Percentiles rank a stretch among this genome's conserved stretches.
phyloP scores from a whole-genome alignment of 2,888 invertebrate genomes.

The Drosophila basisetae region DNA sequence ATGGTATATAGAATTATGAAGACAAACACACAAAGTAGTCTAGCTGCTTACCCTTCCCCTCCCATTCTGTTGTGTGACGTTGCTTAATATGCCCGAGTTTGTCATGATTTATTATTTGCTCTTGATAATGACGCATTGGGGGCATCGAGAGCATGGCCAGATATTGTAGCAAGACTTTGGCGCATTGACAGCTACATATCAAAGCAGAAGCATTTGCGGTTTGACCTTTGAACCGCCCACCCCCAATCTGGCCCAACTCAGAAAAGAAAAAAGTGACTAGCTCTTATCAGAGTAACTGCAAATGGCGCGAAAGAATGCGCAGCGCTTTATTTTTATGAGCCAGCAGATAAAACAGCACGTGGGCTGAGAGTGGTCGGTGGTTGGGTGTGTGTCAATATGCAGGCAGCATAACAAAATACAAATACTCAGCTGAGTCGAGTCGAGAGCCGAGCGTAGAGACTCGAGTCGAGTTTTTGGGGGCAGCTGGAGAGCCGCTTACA shows the following conservation, averaged over 20 bases:
- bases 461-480: constrained; percentile 17
- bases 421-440: constrained; percentile 52
- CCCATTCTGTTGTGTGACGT: constrained; percentile 23
- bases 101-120: constrained; percentile 77
- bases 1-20: constrained; percentile 42
- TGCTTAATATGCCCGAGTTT: constrained; percentile 49
- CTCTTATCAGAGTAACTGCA: constrained; percentile 78
- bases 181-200: constrained; percentile 72
- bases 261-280: constrained; percentile 47
- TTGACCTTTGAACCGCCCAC: constrained; percentile 64
- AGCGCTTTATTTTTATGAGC: constrained; percentile 80
- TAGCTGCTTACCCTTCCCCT: background rate
- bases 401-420: constrained; percentile 77
- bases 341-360: constrained; percentile 67
- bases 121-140: constrained; percentile 74
- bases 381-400: constrained; percentile 61
- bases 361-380: constrained; percentile 23
- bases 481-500: constrained; percentile 62
- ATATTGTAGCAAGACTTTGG: constrained; percentile 35
- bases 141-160: constrained; percentile 25
- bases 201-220: constrained; percentile 72
- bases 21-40: constrained; percentile 3
- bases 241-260: constrained; percentile 11
- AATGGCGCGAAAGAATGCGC: constrained; percentile 81
- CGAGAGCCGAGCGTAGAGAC: constrained; percentile 19